Conservation (phyloP, 2,888 invertebrate species). For the Autographa pulchrina region DNA sequence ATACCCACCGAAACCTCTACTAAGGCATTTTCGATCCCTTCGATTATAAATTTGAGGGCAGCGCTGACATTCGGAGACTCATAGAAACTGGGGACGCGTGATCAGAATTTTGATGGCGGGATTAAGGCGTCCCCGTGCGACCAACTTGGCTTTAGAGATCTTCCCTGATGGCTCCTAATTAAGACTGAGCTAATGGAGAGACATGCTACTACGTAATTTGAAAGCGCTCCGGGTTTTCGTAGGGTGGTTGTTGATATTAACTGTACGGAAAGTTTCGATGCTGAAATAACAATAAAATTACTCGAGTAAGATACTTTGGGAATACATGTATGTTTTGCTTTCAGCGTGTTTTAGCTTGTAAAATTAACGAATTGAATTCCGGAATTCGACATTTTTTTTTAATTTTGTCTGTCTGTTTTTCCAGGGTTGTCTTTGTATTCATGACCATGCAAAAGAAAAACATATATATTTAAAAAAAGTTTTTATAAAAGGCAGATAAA, state of each 20-base stretch:
- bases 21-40: slow-evolving; percentile 63
- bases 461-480: too few relatives aligned
- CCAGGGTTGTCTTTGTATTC: too few relatives aligned
- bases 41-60: slow-evolving; percentile 77
- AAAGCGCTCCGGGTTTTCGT: slow-evolving; percentile 60
- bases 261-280: slow-evolving; percentile 48
- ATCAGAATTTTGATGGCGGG: slow-evolving; percentile 80
- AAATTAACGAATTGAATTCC: neutral
- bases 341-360: neutral
- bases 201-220: slow-evolving; percentile 71
- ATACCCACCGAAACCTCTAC: slow-evolving; percentile 37
- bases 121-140: slow-evolving; percentile 76
- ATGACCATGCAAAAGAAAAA: too few relatives aligned
- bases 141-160: slow-evolving; percentile 78
- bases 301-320: neutral
- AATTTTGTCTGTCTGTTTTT: too few relatives aligned
- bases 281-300: slow-evolving; percentile 7
- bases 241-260: slow-evolving; percentile 55
- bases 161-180: slow-evolving; percentile 79
- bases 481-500: too few relatives aligned
- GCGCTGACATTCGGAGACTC: slow-evolving; percentile 78
- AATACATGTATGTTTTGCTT: neutral
- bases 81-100: slow-evolving; percentile 81
- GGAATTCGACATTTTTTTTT: too few relatives aligned
- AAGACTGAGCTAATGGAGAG: slow-evolving; percentile 79